Conservation (phyloP, 2,113 vertebrate genomes). For the Plecturocebus donacophilus region DNA sequence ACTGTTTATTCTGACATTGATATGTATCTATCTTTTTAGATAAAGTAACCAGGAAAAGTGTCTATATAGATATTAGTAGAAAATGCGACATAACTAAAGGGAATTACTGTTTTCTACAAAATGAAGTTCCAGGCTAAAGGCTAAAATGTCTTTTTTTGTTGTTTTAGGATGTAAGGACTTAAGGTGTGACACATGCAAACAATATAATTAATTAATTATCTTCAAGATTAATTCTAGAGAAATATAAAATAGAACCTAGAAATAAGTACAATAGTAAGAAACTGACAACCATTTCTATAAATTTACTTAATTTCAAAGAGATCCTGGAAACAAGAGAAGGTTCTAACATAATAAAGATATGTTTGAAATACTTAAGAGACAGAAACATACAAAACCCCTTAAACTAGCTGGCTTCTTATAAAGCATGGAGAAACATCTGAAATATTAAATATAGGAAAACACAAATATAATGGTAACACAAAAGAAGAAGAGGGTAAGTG, state of each 20-base stretch:
- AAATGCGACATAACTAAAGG: constrained; percentile 24
- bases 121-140: constrained; percentile 47
- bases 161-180: background rate
- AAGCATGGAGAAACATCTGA: constrained; percentile 75
- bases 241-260: constrained; percentile 67
- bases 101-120: constrained; percentile 21
- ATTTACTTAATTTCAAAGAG: constrained; percentile 81
- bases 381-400: constrained; percentile 72
- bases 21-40: constrained; percentile 43
- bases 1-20: constrained; percentile 50
- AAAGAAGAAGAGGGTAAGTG: background rate
- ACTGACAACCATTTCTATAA: constrained; percentile 79
- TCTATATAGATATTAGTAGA: background rate
- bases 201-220: constrained; percentile 63
- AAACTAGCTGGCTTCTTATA: constrained; percentile 76
- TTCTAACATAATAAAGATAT: constrained; percentile 72
- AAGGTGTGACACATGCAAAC: background rate
- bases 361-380: constrained; percentile 78
- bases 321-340: constrained; percentile 76
- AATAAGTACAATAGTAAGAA: constrained; percentile 73
- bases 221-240: constrained; percentile 66
- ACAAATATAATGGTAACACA: constrained; percentile 53
- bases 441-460: constrained; percentile 77
- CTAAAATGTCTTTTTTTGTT: constrained; percentile 25
- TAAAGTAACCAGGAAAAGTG: background rate